These are phyloP conservation scores for Hirtodrosophila alboralis DNA, from an alignment of 2,888 invertebrate genomes.

Conservation along the genomic window DNA sequence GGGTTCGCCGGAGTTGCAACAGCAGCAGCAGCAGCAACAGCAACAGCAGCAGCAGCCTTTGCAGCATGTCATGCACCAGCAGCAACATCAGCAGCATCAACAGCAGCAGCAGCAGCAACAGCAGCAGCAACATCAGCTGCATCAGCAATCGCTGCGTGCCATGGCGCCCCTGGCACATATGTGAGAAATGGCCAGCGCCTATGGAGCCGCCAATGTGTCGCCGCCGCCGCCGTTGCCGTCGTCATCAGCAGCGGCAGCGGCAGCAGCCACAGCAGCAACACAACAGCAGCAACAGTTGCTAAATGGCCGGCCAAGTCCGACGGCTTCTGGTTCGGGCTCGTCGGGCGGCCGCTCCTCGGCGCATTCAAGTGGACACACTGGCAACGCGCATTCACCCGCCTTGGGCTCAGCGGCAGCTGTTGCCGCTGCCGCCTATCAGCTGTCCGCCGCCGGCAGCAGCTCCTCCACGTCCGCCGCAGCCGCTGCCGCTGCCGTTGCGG, in stretches of 20 bases:
- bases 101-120: constrained; percentile 78
- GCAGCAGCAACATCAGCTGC: constrained; percentile 82
- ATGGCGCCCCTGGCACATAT: constrained; percentile 85
- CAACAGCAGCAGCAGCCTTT: constrained; percentile 79
- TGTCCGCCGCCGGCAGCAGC: constrained; percentile 55
- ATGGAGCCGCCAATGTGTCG: constrained; percentile 71
- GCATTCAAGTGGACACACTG: constrained; percentile 77
- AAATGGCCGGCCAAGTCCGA: constrained; percentile 80
- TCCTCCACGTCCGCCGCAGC: constrained; percentile 32
- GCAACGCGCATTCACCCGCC: constrained; percentile 80
- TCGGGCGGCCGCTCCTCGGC: constrained; percentile 81
- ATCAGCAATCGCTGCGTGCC: constrained; percentile 83
- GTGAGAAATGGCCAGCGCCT: constrained; percentile 85
- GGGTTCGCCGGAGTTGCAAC: constrained; percentile 83
- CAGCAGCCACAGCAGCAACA: constrained; percentile 41
- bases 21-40: constrained; percentile 77
- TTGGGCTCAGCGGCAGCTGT: constrained; percentile 69
- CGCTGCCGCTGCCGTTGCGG: constrained; percentile 38
- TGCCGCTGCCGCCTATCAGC: constrained; percentile 66
- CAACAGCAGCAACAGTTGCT: constrained; percentile 63
- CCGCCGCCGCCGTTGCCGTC: constrained; percentile 53
- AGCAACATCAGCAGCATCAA: constrained; percentile 77
- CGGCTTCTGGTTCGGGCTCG: constrained; percentile 76
- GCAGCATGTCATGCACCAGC: constrained; percentile 38
- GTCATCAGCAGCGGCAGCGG: constrained; percentile 48